Base-by-base conservation (phyloP, 2,888 invertebrate genomes). In the Liopterus haemorrhoidalis region DNA sequence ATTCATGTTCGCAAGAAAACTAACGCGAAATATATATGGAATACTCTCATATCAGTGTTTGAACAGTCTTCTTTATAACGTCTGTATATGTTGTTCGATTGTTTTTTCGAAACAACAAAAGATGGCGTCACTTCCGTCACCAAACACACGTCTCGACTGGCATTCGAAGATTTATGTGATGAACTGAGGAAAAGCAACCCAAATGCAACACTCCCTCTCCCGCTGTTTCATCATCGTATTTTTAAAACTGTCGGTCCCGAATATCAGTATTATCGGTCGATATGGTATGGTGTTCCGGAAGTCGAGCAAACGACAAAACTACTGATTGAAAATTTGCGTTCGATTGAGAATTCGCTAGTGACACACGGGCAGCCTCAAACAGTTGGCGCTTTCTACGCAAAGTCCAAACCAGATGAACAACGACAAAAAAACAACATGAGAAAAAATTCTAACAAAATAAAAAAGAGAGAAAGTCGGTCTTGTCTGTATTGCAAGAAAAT, bases 41-140 rank as follows among this genome's bases (percentile, higher is more conserved):
- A 53, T 16, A 54, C 53, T 1, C 21, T 52, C 1, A 5, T 48
- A 11, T 53, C 53, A 20, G 54, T 54, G 32, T 54, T 47, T 19
- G 50, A 54, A 24, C 55, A 54, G 24, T 55, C 53, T 5, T 53
- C 51, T 20, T 25, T 54, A 24, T 54, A 51, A 32, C 36, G 54
- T 15, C 30, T 56, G 9, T 54, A 54, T 41, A 54, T 51, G 6
- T 25, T 55, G 19, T 54, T 52, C 20, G 52, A 54, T 22, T 22
- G 8, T n/a, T 53, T 54, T 25, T 54, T 24, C 32, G 49, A 51
- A 25, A 19, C 48, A 46, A 28, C 43, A 12, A 43, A 30, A 38
- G 46, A 49, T 36, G 41, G 44, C 3, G 42, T 27, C 4, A 49
- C 49, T 5, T 48, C 49, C 1, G 37, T 53, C 19, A 44, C 40